Evolutionary conservation across 1,140 invertebrate genomes (phyloP).

Genomic region (Ladona fulva): DNA sequence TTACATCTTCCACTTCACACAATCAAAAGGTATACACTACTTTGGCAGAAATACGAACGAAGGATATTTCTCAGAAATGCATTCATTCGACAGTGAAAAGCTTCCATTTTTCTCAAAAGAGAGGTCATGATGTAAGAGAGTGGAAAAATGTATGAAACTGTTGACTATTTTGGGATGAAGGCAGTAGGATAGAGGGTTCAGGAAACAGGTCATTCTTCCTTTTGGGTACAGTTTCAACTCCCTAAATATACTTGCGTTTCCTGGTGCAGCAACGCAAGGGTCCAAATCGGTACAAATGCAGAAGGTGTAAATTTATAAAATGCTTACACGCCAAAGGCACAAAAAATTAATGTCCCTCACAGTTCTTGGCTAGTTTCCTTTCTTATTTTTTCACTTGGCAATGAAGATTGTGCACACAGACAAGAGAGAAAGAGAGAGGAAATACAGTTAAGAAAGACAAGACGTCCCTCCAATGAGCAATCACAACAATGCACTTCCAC

Average conservation of each 20-base stretch:
- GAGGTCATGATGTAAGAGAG: neutral
- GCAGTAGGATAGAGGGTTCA: neutral
- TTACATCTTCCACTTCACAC: neutral
- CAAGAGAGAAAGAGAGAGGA: neutral
- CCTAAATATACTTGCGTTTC: neutral
- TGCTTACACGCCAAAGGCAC: neutral
- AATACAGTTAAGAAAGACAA: neutral
- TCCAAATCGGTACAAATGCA: neutral
- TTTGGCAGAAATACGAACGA: neutral
- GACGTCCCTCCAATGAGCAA: neutral
- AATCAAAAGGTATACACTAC: neutral
- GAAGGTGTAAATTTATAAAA: neutral
- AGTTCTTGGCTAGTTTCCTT: neutral
- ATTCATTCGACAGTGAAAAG: neutral
- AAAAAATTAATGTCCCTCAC: neutral
- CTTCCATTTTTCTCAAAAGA: neutral
- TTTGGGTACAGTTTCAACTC: neutral
- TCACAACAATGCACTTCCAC: neutral
- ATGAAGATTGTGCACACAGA: neutral
- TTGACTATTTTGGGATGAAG: neutral
- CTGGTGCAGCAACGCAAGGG: neutral
- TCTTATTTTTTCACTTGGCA: neutral
- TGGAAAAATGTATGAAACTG: neutral
- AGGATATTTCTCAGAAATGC: neutral
- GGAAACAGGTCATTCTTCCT: neutral